phyloP scores from a whole-genome alignment of 2,113 vertebrate species.

The Eulemur rufifrons region DNA sequence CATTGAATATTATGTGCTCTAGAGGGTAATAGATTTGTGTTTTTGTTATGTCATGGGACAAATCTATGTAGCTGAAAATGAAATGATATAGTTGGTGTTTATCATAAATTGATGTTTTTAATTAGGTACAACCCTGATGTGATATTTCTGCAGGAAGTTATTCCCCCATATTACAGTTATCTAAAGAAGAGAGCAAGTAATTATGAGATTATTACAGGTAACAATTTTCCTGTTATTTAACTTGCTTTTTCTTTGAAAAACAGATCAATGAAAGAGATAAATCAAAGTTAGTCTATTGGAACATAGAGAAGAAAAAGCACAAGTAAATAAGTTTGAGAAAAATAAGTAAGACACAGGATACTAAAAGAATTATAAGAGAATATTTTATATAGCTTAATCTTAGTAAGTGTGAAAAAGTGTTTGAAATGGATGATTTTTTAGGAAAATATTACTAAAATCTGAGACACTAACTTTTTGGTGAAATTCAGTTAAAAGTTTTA shows the following conservation, averaged over 20 bases:
- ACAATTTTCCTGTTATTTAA: not conserved
- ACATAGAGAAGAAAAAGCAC: not conserved
- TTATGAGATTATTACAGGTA: constrained; percentile 94
- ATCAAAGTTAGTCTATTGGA: not conserved
- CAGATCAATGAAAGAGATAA: not conserved
- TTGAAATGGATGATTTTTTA: not conserved
- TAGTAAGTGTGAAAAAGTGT: not conserved
- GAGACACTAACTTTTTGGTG: not conserved
- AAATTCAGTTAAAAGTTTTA: constrained; percentile 14
- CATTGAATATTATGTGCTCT: not conserved
- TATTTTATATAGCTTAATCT: not conserved
- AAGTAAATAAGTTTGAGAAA: constrained; percentile 13
- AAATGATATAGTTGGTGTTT: not conserved
- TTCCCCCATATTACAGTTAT: constrained; percentile 87
- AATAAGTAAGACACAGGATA: not conserved
- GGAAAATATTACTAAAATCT: not conserved
- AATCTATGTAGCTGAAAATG: not conserved
- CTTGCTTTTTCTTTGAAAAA: constrained; percentile 15
- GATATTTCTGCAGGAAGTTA: constrained; percentile 95
- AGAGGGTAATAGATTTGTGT: not conserved
- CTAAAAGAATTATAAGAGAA: not conserved
- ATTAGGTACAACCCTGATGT: constrained; percentile 95
- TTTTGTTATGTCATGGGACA: not conserved
- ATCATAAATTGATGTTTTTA: constrained; percentile 40
- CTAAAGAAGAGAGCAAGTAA: constrained; percentile 90